Percentiles rank a stretch among this genome's conserved stretches.
Conservation (phyloP, 2,888 invertebrate genomes). For the Vesta saturnalis region DNA sequence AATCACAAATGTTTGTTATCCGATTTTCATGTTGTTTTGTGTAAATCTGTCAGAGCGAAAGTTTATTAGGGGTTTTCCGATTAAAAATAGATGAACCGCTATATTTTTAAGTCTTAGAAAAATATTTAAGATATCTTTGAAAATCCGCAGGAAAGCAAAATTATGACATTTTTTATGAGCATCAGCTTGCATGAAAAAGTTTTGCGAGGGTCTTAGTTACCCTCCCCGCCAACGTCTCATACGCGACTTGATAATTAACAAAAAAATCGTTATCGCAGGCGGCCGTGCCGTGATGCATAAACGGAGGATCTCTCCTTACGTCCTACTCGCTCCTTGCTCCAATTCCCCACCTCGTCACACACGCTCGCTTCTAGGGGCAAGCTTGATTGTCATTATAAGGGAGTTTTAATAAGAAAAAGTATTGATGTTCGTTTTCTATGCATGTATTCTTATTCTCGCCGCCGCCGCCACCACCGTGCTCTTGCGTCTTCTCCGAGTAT, state of each 20-base stretch:
- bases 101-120: slow-evolving; percentile 7
- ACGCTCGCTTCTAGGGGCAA: slow-evolving; percentile 55
- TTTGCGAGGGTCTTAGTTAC: slow-evolving; percentile 45
- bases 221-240: slow-evolving; percentile 50
- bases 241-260: slow-evolving; percentile 65
- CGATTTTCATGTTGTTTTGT: not conserved
- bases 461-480: slow-evolving; percentile 42
- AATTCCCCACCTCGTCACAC: slow-evolving; percentile 43
- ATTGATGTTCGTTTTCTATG: slow-evolving; percentile 63
- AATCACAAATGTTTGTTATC: not conserved
- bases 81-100: not conserved
- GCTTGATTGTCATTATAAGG: slow-evolving; percentile 62
- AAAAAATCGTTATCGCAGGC: slow-evolving; percentile 64
- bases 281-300: slow-evolving; percentile 61
- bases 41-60: not conserved
- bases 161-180: slow-evolving; percentile 42
- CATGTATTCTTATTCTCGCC: slow-evolving; percentile 62
- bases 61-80: slow-evolving; percentile 10
- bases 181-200: slow-evolving; percentile 45
- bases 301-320: slow-evolving; percentile 58
- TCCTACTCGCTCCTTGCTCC: slow-evolving; percentile 41
- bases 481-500: slow-evolving; percentile 42
- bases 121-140: slow-evolving; percentile 3
- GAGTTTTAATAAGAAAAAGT: slow-evolving; percentile 63
- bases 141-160: slow-evolving; percentile 29